Evolutionary conservation across 2,797 vertebrate species (phyloP).

Genomic region (Cryptoprocta ferox): DNA sequence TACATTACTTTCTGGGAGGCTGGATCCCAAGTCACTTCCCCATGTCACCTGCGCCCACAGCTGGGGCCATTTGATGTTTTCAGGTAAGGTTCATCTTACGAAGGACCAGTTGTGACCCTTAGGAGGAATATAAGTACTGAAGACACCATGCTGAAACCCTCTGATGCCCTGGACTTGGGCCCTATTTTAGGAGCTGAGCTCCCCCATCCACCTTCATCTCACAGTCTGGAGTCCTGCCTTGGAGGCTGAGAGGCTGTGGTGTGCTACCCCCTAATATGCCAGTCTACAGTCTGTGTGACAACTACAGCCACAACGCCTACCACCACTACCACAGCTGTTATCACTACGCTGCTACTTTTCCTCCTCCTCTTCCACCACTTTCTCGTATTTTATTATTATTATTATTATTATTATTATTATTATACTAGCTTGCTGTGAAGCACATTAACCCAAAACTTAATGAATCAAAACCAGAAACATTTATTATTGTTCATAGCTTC

Average conservation of each 20-base stretch:
- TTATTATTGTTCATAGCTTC: not conserved
- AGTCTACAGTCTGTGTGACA: fast-evolving
- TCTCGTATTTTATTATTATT: not conserved
- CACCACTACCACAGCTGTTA: not conserved
- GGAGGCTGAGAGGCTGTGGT: not conserved
- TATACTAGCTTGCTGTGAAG: not conserved
- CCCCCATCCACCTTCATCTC: not conserved
- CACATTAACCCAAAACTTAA: not conserved
- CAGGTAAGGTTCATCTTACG: not conserved
- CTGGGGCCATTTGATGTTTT: not conserved
- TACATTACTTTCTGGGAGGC: not conserved
- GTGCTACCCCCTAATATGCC: too few species aligned
- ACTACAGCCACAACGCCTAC: too few species aligned
- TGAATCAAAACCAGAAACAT: not conserved
- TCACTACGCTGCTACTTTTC: not conserved
- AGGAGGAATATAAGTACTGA: not conserved
- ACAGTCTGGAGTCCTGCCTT: not conserved
- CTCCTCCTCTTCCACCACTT: not conserved
- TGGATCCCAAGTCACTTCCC: not conserved
- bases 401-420: not conserved
- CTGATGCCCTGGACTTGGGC: not conserved
- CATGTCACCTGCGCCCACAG: not conserved
- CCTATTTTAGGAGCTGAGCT: not conserved
- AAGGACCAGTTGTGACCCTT: not conserved
- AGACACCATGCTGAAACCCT: not conserved